Percentiles rank a stretch among this genome's conserved stretches.
Evolutionary conservation across 2,888 invertebrate genomes (phyloP).

Genomic region (Cerastis leucographa): DNA sequence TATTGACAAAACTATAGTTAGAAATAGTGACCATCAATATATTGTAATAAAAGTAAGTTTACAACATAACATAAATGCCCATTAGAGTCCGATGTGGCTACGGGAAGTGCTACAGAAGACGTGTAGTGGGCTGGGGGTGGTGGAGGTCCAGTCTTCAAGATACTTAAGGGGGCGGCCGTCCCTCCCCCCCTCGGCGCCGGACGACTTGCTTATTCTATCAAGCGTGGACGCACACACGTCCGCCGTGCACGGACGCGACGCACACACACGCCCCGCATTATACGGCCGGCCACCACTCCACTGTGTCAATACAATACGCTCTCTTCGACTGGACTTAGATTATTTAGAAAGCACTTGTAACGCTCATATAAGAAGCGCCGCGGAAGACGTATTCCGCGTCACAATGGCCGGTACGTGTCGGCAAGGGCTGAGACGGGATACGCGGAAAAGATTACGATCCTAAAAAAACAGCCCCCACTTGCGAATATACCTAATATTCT

Average conservation of each 20-base stretch:
- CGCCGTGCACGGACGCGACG: constrained; percentile 74
- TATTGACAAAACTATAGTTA: background rate
- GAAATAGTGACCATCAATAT: constrained; percentile 36
- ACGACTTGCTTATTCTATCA: constrained; percentile 91
- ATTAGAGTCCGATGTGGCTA: constrained; percentile 87
- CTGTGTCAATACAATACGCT: constrained; percentile 91
- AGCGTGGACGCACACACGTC: constrained; percentile 86
- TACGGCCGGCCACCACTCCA: constrained; percentile 91
- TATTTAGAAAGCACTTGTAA: constrained; percentile 92
- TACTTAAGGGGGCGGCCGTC: constrained; percentile 82
- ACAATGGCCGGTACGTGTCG: constrained; percentile 90
- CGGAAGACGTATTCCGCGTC: constrained; percentile 89
- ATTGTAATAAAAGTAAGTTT: constrained; percentile 69
- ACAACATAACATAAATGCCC: constrained; percentile 86
- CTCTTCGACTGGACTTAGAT: constrained; percentile 91
- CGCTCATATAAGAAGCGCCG: constrained; percentile 91
- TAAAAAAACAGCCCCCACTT: constrained; percentile 89
- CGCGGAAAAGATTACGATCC: constrained; percentile 89
- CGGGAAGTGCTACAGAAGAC: constrained; percentile 89
- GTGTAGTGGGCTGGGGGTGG: constrained; percentile 88
- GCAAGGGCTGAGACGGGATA: constrained; percentile 86
- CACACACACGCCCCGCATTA: constrained; percentile 85
- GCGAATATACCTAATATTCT: constrained; percentile 86
- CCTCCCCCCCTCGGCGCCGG: constrained; percentile 82
- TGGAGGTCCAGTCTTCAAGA: constrained; percentile 90